Evolutionary conservation across 2,113 vertebrate genomes (phyloP).

Genomic region (Notothenia coriiceps): DNA sequence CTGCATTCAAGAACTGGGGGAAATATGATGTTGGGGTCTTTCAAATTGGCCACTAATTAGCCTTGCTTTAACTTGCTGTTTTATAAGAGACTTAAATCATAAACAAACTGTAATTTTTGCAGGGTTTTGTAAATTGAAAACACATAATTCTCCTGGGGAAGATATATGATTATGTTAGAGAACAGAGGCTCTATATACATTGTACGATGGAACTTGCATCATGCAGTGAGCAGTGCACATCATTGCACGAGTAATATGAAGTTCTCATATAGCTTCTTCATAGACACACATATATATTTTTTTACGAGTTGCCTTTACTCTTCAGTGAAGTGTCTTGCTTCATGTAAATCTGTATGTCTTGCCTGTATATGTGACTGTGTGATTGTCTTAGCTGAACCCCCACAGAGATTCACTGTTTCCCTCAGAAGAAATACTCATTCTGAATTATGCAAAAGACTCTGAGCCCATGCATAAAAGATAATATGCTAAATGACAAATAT

Average conservation of each 20-base stretch:
- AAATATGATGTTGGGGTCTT: conserved; percentile 33
- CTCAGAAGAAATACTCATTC: conserved; percentile 34
- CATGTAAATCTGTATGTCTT: conserved; percentile 17
- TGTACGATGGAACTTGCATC: background rate
- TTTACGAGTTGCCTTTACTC: conserved; percentile 1
- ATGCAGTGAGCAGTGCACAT: background rate
- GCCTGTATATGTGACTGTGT: conserved; percentile 16
- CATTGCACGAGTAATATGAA: background rate
- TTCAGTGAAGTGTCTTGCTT: conserved; percentile 7
- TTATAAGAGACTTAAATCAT: conserved; percentile 5
- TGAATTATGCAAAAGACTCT: conserved; percentile 43
- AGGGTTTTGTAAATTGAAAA: background rate
- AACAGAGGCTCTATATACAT: background rate
- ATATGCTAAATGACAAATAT: conserved; percentile 13
- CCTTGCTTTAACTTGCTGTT: background rate
- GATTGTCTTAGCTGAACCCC: conserved; percentile 35
- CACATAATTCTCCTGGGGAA: background rate
- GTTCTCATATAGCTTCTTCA: background rate
- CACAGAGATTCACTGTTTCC: conserved; percentile 23
- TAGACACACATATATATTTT: background rate
- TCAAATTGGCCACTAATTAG: conserved; percentile 24
- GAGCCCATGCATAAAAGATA: conserved; percentile 30
- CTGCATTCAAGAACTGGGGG: background rate
- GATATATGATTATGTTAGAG: background rate
- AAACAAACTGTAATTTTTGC: conserved; percentile 12